Evolutionary conservation across 2,888 invertebrate species (phyloP).

Genomic region (Macropis europaea): DNA sequence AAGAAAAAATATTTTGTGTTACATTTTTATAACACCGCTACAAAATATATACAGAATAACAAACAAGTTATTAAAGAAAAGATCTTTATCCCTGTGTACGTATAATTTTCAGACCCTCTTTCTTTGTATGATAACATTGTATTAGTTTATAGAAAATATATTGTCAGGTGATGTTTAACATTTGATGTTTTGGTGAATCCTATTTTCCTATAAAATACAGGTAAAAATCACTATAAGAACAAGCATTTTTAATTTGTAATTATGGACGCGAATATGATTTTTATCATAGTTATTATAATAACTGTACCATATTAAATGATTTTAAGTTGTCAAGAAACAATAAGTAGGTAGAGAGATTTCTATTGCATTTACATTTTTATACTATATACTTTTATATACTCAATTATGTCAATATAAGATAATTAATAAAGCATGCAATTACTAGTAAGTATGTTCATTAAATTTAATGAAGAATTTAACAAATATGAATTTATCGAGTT

Average conservation of each 20-base stretch:
- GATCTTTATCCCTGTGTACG: constrained; percentile 74
- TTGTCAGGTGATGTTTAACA: constrained; percentile 77
- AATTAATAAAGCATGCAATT: too few relatives aligned
- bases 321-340: too few relatives aligned
- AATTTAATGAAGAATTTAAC: too few relatives aligned
- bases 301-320: too few relatives aligned
- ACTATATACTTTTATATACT: too few relatives aligned
- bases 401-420: too few relatives aligned
- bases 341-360: too few relatives aligned
- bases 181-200: constrained; percentile 54
- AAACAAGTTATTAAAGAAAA: constrained; percentile 59
- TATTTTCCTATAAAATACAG: constrained; percentile 33
- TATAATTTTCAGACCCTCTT: constrained; percentile 77
- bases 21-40: constrained; percentile 78
- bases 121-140: constrained; percentile 78
- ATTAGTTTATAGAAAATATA: constrained; percentile 78
- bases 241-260: background rate
- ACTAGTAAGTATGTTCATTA: too few relatives aligned
- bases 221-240: background rate
- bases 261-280: background rate
- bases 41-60: constrained; percentile 76
- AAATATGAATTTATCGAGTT: too few relatives aligned
- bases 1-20: constrained; percentile 78
- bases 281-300: too few relatives aligned
- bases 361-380: too few relatives aligned